These are phyloP conservation scores for Zaprionus nigranus DNA, from an alignment of 1,140 invertebrate genomes.

Conservation along the genomic window DNA sequence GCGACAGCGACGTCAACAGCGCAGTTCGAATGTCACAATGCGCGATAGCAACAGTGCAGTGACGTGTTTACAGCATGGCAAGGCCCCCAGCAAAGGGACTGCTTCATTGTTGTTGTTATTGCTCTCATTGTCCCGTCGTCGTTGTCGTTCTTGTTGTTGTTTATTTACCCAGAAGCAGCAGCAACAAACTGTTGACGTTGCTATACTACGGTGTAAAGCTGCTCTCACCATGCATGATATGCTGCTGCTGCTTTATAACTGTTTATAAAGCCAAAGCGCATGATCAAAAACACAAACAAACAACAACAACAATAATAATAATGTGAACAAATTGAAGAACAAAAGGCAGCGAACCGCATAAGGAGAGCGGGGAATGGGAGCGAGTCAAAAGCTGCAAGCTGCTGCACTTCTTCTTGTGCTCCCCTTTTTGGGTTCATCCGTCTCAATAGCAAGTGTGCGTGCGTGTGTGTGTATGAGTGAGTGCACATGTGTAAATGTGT, in stretches of 20 bases:
- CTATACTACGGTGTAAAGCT: constrained; percentile 37
- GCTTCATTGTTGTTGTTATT: constrained; percentile 32
- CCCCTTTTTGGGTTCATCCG: constrained; percentile 42
- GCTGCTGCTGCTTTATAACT: constrained; percentile 59
- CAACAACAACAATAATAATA: neutral
- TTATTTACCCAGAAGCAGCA: constrained; percentile 71
- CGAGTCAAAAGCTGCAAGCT: constrained; percentile 8
- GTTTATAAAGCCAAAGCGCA: constrained; percentile 71
- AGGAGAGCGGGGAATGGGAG: constrained; percentile 15
- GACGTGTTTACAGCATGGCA: constrained; percentile 63
- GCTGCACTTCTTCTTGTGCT: constrained; percentile 48
- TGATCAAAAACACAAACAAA: constrained; percentile 69
- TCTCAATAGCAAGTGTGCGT: constrained; percentile 11
- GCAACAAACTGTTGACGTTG: constrained; percentile 74
- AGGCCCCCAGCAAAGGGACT: constrained; percentile 67
- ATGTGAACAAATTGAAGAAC: constrained; percentile 26
- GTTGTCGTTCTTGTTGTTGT: constrained; percentile 37
- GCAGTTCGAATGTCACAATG: constrained; percentile 63
- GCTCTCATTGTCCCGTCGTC: constrained; percentile 7
- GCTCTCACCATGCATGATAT: constrained; percentile 31
- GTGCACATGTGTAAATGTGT: constrained; percentile 55
- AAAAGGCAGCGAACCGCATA: constrained; percentile 48
- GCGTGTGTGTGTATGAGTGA: neutral
- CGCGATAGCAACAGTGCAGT: constrained; percentile 72
- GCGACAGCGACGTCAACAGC: constrained; percentile 16